Conservation (phyloP, 2,113 vertebrate genomes). For the Gymnogyps californianus region DNA sequence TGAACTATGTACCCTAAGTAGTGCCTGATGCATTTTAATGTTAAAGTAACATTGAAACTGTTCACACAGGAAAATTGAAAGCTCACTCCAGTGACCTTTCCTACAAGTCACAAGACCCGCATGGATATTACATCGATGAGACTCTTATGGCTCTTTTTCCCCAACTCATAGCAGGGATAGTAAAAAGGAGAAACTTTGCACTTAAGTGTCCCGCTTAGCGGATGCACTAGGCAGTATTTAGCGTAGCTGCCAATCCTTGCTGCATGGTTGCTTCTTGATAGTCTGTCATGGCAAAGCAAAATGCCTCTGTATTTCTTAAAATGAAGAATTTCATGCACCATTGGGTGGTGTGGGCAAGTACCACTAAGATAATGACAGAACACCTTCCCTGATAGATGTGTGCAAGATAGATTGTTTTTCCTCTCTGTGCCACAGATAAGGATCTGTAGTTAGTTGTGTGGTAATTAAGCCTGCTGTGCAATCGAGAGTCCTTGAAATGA, state of each 20-base stretch:
- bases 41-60: not conserved
- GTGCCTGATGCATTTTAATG: not conserved
- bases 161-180: fast-evolving
- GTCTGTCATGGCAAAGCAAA: not conserved
- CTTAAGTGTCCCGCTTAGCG: not conserved
- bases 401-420: not conserved
- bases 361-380: not conserved
- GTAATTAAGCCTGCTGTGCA: slow-evolving; percentile 10
- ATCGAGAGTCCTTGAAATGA: not conserved
- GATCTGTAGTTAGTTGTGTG: not conserved
- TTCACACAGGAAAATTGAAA: not conserved
- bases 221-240: not conserved
- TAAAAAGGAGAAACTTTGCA: not conserved
- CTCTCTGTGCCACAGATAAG: not conserved
- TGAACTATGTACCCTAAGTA: not conserved
- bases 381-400: not conserved
- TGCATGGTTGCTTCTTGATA: not conserved
- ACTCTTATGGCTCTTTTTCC: not conserved
- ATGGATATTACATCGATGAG: not conserved
- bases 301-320: not conserved
- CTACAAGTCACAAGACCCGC: not conserved
- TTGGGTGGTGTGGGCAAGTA: not conserved
- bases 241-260: not conserved
- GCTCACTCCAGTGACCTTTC: not conserved
- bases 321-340: not conserved